Conservation (phyloP, 2,113 vertebrate genomes). For the Callaeas wilsoni region DNA sequence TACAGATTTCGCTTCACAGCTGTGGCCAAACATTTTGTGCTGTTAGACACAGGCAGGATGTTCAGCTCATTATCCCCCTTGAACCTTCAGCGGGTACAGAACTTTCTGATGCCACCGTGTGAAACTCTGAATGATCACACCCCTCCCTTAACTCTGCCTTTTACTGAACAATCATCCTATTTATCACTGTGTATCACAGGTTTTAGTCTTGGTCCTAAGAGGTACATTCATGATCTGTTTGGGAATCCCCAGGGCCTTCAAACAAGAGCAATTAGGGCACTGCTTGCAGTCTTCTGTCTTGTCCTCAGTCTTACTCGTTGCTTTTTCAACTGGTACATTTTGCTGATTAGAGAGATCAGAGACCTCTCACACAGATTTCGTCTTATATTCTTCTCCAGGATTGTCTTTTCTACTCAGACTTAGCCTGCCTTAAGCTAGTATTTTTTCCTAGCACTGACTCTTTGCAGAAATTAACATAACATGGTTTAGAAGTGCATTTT, state of each 20-base stretch:
- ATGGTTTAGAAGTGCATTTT: neutral
- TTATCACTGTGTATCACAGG: neutral
- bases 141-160: neutral
- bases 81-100: neutral
- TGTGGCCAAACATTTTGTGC: neutral
- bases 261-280: neutral
- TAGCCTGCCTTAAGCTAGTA: neutral
- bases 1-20: neutral
- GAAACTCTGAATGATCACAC: neutral
- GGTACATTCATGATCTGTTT: neutral
- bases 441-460: neutral
- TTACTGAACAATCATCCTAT: neutral
- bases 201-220: neutral
- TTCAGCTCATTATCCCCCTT: neutral
- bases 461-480: neutral
- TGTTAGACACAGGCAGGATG: neutral
- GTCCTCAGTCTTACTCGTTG: neutral
- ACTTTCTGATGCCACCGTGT: neutral
- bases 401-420: neutral
- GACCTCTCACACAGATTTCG: neutral
- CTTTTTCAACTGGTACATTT: neutral
- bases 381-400: neutral
- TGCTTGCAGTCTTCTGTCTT: no score
- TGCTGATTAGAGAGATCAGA: neutral
- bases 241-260: neutral